Percentiles rank a stretch among this genome's conserved stretches.
Evolutionary conservation across 2,797 vertebrate genomes (phyloP).

Genomic region (Crax fasciolata): DNA sequence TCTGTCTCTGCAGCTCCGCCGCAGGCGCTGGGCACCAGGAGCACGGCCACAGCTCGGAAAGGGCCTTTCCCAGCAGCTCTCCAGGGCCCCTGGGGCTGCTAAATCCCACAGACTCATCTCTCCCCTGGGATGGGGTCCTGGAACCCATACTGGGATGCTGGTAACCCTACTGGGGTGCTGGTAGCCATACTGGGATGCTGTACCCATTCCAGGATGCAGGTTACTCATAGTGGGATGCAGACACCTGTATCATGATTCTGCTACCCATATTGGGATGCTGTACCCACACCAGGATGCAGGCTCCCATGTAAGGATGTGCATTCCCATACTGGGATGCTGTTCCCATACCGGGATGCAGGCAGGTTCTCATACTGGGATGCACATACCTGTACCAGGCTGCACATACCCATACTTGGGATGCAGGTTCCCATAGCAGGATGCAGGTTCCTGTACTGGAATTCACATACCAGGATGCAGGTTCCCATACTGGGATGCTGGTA

Average conservation of each 20-base stretch:
- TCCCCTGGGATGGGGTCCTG: not conserved
- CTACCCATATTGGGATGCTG: not conserved
- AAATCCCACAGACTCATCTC: not conserved
- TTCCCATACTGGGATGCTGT: not conserved
- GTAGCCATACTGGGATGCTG: not conserved
- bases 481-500: not conserved
- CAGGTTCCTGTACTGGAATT: not conserved
- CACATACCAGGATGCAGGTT: not conserved
- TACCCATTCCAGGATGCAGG: not conserved
- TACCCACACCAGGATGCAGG: not conserved
- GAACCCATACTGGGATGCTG: not conserved
- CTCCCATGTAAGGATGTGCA: no score
- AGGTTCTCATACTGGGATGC: not conserved
- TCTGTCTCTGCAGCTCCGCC: not conserved
- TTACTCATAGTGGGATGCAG: not conserved
- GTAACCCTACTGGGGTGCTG: no score
- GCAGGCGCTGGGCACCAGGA: not conserved
- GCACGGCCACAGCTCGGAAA: rapidly evolving
- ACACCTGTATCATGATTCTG: not conserved
- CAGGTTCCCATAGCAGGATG: not conserved
- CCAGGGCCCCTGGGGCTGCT: not conserved
- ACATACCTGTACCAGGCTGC: not conserved
- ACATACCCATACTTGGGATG: not conserved
- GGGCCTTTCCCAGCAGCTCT: not conserved
- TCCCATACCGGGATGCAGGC: not conserved